Base-by-base conservation (phyloP, 2,113 vertebrate genomes). In the Ondatra zibethicus region DNA sequence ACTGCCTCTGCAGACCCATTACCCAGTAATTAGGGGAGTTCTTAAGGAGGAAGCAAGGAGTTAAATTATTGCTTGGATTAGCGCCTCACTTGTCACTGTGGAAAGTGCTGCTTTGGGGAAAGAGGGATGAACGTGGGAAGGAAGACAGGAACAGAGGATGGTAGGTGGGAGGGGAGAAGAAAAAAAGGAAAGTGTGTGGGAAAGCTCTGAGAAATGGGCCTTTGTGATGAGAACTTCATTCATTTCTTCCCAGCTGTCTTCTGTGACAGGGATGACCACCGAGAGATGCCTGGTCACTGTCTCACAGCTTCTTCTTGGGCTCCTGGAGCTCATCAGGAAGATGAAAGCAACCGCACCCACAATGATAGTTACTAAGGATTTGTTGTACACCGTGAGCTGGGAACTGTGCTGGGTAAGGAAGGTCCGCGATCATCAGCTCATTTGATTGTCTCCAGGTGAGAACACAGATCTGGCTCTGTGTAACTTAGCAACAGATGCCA, bases 1-100 rank as follows among this genome's bases (percentile, higher is more conserved):
- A 97, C 97, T 98, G 98, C 98, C 99, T 99, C 99, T 98, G 96
- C 58, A 98, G 99, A 99, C 99, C 99, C 99, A 99, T 99, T 99
- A 99, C 98, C 99, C 99, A 99, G 99, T 99, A 99, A 99, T 99
- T 99, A 99, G 98, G 98, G 98, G 97, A 98, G 98, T 99, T 99
- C 58, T 99, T 99, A 99, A 99, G 98, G 98, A 99, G 99, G 98
- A 99, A 99, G 99, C 99, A 99, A 99, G 99, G 99, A 99, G 99
- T 99, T 99, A 99, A 99, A 99, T 99, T 99, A 99, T 99, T 98
- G 98, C 99, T 98, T 98, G 98, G 99, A 99, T 99, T 99, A 98
- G 94, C 98, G 97, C 98, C 99, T 99, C 99, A 99, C 99, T 99
- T 99, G 99, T 99, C 99, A 99, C 97, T 76, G 96, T 94, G 97